phyloP scores from a whole-genome alignment of 2,888 invertebrate species.

The Nomada ruficornis region DNA sequence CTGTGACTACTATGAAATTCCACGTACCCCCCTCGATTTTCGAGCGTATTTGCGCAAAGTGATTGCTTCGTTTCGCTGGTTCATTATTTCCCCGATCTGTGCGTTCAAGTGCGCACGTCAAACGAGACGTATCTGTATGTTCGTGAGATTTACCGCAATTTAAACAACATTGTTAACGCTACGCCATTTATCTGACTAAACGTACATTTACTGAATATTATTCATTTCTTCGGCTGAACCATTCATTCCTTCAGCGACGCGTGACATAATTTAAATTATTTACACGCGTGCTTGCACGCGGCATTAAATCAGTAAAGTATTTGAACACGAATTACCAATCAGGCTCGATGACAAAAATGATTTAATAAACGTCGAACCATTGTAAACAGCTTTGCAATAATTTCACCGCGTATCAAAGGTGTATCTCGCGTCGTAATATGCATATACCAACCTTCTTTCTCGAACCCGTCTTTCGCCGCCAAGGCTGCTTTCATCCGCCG shows the following conservation, averaged over 20 bases:
- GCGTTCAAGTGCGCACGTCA: not conserved
- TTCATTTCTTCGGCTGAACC: no score
- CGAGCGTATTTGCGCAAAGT: constrained; percentile 21
- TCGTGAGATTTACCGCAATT: not conserved
- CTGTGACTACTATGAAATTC: not conserved
- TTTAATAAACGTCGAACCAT: no score
- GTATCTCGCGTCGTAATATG: no score
- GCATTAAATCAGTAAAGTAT: not conserved
- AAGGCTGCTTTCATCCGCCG: no score
- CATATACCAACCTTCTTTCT: no score
- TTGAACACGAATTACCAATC: not conserved
- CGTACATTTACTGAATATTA: not conserved
- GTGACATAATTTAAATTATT: not conserved
- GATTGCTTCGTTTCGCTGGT: constrained; percentile 24
- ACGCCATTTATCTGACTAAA: not conserved
- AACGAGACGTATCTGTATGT: not conserved
- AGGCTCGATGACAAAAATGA: no score
- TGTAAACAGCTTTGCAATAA: no score
- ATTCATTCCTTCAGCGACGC: no score
- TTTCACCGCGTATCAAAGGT: no score
- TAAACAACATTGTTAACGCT: not conserved
- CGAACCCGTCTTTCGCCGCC: no score
- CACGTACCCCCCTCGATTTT: constrained; percentile 6
- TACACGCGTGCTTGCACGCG: no score
- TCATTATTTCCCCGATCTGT: constrained; percentile 5